phyloP scores from a whole-genome alignment of 2,888 invertebrate genomes.

The Epirrhoe tristata region DNA sequence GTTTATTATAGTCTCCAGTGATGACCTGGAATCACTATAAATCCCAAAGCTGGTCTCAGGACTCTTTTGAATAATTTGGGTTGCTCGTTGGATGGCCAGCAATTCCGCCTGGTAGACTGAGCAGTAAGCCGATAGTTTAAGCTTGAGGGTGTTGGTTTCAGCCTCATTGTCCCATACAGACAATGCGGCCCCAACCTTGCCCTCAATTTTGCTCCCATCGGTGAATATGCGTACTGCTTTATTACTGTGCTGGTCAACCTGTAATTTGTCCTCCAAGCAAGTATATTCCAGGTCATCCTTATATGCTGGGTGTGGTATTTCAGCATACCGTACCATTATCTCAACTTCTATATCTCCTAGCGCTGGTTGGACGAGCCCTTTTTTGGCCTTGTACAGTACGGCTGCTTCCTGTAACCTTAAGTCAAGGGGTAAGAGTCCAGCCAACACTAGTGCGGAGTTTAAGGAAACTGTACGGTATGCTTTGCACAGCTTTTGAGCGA shows the following conservation, averaged over 20 bases:
- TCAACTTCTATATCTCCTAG: slow-evolving; percentile 11
- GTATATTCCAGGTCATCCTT: slow-evolving; percentile 7
- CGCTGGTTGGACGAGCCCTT: not conserved
- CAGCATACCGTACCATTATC: not conserved
- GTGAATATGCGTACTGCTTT: slow-evolving; percentile 19
- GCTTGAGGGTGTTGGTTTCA: slow-evolving; percentile 7
- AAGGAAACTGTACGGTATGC: slow-evolving; percentile 12
- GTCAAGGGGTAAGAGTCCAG: slow-evolving; percentile 28
- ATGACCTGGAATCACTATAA: not conserved
- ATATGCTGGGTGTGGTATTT: slow-evolving; percentile 19
- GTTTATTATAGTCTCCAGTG: not conserved
- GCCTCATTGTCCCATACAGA: too few species aligned
- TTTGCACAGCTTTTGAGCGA: slow-evolving; percentile 1
- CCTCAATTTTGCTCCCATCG: slow-evolving; percentile 29
- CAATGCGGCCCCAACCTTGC: slow-evolving; percentile 22
- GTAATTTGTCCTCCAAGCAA: slow-evolving; percentile 14
- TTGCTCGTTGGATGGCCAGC: slow-evolving; percentile 5
- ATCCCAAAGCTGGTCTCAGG: not conserved
- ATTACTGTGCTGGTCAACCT: not conserved
- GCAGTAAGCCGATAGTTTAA: slow-evolving; percentile 19
- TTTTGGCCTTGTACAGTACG: slow-evolving; percentile 5
- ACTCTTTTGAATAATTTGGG: slow-evolving; percentile 1
- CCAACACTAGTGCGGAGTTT: slow-evolving; percentile 21
- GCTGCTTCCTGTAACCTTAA: slow-evolving; percentile 27
- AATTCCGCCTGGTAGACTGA: slow-evolving; percentile 24